Conservation (phyloP, 2,888 invertebrate species). For the Crioceris asparagi region DNA sequence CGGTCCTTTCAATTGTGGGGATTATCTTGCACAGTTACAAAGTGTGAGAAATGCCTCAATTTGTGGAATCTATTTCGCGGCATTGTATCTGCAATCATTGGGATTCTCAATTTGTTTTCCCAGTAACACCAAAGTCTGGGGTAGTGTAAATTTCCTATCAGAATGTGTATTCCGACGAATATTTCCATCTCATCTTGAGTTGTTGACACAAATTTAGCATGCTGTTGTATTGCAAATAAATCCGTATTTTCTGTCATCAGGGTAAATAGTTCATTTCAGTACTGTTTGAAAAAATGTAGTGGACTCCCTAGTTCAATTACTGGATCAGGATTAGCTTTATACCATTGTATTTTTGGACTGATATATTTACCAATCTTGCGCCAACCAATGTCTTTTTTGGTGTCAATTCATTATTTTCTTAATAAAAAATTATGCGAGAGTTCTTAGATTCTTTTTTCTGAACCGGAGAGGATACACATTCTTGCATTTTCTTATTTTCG, state of each 20-base stretch:
- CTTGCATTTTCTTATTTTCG: background rate
- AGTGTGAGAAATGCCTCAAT: constrained; percentile 18
- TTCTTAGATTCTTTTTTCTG: too few species aligned
- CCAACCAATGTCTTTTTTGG: background rate
- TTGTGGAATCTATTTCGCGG: constrained; percentile 17
- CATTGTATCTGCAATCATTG: constrained; percentile 17
- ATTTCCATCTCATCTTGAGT: background rate
- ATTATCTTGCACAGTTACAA: constrained; percentile 12
- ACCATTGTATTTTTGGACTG: background rate
- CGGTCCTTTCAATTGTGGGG: background rate
- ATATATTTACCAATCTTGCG: too few species aligned
- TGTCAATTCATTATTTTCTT: background rate
- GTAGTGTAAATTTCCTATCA: background rate
- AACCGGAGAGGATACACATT: too few species aligned
- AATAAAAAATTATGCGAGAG: too few species aligned
- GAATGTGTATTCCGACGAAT: background rate
- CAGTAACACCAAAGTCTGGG: constrained; percentile 12
- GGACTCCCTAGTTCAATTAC: background rate
- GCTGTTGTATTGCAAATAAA: background rate
- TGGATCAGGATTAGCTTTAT: background rate
- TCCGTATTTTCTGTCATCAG: background rate
- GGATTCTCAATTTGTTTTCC: constrained; percentile 13
- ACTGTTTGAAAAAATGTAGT: background rate
- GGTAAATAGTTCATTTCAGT: background rate
- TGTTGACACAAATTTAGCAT: background rate